A percentile compares a stretch with the other conserved stretches of the same genome.
Evolutionary conservation across 2,888 invertebrate species (phyloP).

Genomic region (Calameuta pallipes): DNA sequence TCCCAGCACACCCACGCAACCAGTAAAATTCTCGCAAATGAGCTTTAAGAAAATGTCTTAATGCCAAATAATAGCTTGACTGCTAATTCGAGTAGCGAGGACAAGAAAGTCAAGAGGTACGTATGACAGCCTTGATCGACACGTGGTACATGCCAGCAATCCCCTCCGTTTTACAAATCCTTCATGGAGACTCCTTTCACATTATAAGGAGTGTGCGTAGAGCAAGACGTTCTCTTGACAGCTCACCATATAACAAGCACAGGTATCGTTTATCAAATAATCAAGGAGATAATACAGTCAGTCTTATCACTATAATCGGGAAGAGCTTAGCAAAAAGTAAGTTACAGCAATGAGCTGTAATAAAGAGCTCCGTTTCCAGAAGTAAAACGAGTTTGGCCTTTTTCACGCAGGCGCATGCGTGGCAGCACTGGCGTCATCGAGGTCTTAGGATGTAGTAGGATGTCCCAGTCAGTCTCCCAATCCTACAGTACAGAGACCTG

Average conservation of each 20-base stretch:
- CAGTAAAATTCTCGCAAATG: neutral
- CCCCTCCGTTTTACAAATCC: conserved; percentile 13
- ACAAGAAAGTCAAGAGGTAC: neutral
- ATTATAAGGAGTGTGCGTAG: neutral
- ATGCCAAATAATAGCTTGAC: neutral
- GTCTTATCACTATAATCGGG: neutral
- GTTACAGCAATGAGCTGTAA: neutral
- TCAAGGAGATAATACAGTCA: neutral
- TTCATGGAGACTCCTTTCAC: conserved; percentile 28
- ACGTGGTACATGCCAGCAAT: conserved; percentile 15
- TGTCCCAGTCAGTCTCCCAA: no score
- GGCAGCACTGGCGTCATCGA: no score
- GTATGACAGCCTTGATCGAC: conserved; percentile 16
- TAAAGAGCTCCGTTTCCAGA: no score
- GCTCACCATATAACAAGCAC: neutral
- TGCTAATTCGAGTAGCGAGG: neutral
- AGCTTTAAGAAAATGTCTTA: neutral
- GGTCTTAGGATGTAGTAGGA: no score
- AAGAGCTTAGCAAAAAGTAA: neutral
- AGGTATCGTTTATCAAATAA: neutral
- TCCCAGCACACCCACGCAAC: neutral
- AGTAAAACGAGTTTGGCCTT: no score
- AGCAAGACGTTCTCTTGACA: neutral
- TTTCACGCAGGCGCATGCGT: no score
- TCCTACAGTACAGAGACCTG: no score